Conservation (phyloP, 2,113 vertebrate species). For the Bubo blakistoni region DNA sequence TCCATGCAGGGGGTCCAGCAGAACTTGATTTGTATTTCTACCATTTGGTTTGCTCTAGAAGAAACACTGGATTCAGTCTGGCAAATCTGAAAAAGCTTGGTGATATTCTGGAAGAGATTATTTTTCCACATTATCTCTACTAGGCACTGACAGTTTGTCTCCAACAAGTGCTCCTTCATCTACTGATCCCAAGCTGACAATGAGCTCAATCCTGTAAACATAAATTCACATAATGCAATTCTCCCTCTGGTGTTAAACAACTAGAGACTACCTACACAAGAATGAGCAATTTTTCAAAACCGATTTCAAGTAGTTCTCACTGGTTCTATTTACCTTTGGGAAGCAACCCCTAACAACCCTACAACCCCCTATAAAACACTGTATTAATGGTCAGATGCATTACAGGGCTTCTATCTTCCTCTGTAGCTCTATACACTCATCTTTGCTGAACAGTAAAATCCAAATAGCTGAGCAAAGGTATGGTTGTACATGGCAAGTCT, state of each 20-base stretch:
- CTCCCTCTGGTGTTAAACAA: background rate
- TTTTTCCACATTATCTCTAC: background rate
- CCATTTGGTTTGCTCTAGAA: background rate
- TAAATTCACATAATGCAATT: background rate
- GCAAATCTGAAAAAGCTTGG: background rate
- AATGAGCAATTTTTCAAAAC: background rate
- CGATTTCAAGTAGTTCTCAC: background rate
- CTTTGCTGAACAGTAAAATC: background rate
- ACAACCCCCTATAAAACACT: background rate
- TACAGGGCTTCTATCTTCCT: background rate
- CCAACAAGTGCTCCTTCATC: background rate
- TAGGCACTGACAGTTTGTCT: background rate
- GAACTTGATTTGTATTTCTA: background rate
- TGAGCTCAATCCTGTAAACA: background rate
- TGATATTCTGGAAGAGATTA: background rate
- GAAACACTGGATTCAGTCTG: background rate
- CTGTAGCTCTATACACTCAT: background rate
- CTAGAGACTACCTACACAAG: background rate
- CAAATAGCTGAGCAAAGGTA: background rate
- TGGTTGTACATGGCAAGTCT: background rate
- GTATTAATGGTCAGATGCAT: background rate
- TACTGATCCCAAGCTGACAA: background rate
- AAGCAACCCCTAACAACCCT: background rate
- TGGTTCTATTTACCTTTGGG: background rate
- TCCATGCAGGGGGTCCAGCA: background rate